Evolutionary conservation across 2,888 invertebrate genomes (phyloP).

Genomic region (Leptarthrus brevirostris): DNA sequence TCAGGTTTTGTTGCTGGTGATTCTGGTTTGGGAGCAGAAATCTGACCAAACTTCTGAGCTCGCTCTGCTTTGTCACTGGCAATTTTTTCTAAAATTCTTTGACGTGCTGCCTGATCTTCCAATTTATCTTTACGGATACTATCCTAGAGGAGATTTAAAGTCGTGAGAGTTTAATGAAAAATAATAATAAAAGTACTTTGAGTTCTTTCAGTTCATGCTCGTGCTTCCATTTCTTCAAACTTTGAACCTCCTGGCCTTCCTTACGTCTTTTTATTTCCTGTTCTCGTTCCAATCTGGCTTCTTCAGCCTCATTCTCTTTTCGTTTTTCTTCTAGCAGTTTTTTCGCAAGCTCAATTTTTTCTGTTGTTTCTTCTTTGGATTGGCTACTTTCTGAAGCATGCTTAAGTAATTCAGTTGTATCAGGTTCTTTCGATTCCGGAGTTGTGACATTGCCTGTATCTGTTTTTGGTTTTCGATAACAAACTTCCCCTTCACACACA

Average conservation of each 20-base stretch:
- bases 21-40: constrained; percentile 28
- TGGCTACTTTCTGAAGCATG: constrained; percentile 58
- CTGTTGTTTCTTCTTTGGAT: not conserved
- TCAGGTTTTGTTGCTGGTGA: constrained; percentile 9
- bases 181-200: constrained; percentile 66
- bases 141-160: constrained; percentile 55
- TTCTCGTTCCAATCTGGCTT: constrained; percentile 74
- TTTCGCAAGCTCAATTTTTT: constrained; percentile 73
- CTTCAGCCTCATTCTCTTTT: constrained; percentile 74
- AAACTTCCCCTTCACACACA: constrained; percentile 70
- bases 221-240: constrained; percentile 78
- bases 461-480: constrained; percentile 61
- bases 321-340: constrained; percentile 76
- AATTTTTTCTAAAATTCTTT: constrained; percentile 84
- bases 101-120: constrained; percentile 79
- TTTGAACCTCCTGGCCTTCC: constrained; percentile 78
- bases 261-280: constrained; percentile 79
- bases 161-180: not conserved
- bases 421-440: constrained; percentile 52
- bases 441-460: constrained; percentile 55
- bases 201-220: constrained; percentile 80
- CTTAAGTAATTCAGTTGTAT: not conserved
- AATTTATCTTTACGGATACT: constrained; percentile 77
- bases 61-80: constrained; percentile 84
- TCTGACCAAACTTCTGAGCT: constrained; percentile 65